Conservation (phyloP, 37 sponge, comb jelly and placozoan species). For the Corticium candelabrum region DNA sequence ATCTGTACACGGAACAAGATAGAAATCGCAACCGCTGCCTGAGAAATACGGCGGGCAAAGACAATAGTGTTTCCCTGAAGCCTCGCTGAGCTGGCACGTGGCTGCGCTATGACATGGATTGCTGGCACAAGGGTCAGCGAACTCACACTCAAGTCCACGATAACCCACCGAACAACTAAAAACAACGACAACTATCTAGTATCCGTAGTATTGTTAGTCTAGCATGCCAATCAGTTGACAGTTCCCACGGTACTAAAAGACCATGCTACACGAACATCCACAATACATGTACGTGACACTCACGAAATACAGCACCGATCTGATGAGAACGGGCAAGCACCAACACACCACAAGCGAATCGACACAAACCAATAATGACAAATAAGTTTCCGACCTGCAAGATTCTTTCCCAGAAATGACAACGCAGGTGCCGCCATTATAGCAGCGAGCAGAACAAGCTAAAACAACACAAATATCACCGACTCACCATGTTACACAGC, state of each 20-base stretch:
- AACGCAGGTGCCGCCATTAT: not conserved
- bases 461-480: too few relatives aligned
- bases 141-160: not conserved
- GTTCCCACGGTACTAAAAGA: too few relatives aligned
- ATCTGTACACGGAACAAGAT: not conserved
- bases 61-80: not conserved
- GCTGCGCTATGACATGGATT: not conserved
- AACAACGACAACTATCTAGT: too few relatives aligned
- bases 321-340: too few relatives aligned
- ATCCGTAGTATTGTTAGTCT: too few relatives aligned
- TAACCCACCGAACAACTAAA: not conserved
- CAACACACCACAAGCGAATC: too few relatives aligned
- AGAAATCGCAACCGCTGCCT: slow-evolving; percentile 3
- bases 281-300: too few relatives aligned
- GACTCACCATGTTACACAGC: too few relatives aligned
- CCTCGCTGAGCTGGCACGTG: not conserved
- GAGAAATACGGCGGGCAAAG: not conserved
- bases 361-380: too few relatives aligned
- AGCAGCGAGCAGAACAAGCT: too few relatives aligned
- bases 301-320: not conserved
- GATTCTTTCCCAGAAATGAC: not conserved
- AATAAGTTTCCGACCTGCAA: not conserved
- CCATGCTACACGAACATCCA: too few relatives aligned
- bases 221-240: too few relatives aligned
- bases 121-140: not conserved